phyloP scores from a whole-genome alignment of 2,113 vertebrate genomes.

The Callipepla squamata region DNA sequence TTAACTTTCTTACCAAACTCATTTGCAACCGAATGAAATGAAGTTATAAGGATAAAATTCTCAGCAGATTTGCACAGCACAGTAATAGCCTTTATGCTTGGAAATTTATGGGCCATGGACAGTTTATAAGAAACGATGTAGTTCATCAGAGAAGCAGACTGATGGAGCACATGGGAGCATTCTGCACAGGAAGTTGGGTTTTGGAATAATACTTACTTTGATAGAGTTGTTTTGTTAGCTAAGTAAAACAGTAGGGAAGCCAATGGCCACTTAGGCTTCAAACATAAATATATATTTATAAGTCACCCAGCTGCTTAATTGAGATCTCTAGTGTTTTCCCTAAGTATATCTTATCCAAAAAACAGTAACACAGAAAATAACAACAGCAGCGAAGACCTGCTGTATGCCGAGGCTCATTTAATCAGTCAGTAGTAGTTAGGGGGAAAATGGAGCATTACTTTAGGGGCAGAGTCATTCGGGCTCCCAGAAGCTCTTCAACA shows the following conservation, averaged over 20 bases:
- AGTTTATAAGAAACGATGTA: slow-evolving; percentile 94
- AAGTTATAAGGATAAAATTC: slow-evolving; percentile 80
- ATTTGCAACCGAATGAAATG: slow-evolving; percentile 72
- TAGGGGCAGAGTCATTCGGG: neutral
- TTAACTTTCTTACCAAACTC: slow-evolving; percentile 65
- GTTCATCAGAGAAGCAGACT: slow-evolving; percentile 90
- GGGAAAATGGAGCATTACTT: slow-evolving; percentile 52
- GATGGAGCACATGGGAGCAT: slow-evolving; percentile 87
- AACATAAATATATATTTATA: slow-evolving; percentile 88
- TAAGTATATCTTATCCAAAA: slow-evolving; percentile 71
- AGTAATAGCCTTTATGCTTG: slow-evolving; percentile 87
- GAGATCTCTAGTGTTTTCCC: slow-evolving; percentile 78
- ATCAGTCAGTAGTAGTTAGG: slow-evolving; percentile 53
- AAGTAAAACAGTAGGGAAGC: slow-evolving; percentile 92
- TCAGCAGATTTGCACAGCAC: slow-evolving; percentile 83
- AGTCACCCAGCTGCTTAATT: slow-evolving; percentile 86
- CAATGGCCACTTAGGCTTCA: slow-evolving; percentile 89
- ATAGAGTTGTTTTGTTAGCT: slow-evolving; percentile 92
- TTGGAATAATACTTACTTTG: slow-evolving; percentile 92
- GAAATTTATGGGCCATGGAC: slow-evolving; percentile 96
- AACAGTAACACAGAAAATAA: slow-evolving; percentile 68
- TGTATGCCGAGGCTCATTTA: slow-evolving; percentile 58
- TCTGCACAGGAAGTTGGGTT: slow-evolving; percentile 90
- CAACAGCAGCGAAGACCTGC: slow-evolving; percentile 57
- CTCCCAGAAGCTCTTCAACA: neutral